These are phyloP conservation scores for Amia ocellicauda DNA, from an alignment of 2,113 vertebrate genomes.

Conservation along the genomic window DNA sequence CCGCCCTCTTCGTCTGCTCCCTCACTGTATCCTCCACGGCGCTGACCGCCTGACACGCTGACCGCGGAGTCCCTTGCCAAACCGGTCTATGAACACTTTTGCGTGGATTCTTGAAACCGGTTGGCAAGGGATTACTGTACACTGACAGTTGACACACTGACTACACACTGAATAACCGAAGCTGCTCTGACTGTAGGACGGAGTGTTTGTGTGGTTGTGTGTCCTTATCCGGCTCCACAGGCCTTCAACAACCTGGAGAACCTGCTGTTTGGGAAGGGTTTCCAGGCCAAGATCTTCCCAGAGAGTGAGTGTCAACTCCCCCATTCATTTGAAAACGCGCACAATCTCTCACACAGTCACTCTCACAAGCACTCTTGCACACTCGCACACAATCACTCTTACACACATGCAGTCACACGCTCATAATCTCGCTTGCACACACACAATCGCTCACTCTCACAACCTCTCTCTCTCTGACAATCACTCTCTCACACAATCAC, in stretches of 20 bases:
- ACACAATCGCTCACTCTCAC: background rate
- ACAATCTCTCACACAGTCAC: no score
- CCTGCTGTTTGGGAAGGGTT: conserved; percentile 91
- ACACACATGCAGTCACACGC: no score
- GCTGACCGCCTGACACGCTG: background rate
- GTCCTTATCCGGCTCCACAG: conserved; percentile 65
- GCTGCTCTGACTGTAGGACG: no score
- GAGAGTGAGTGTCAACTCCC: conserved; percentile 76
- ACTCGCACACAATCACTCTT: background rate
- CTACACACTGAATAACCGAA: no score
- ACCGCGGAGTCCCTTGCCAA: background rate
- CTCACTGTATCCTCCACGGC: conserved; percentile 85
- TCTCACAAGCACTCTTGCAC: background rate
- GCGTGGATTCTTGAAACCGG: no score
- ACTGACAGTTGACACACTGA: no score
- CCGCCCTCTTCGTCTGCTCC: conserved; percentile 88
- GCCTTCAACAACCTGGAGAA: conserved; percentile 96
- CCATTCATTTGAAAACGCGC: no score
- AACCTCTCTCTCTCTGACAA: conserved; percentile 1
- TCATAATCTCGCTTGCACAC: no score
- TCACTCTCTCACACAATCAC: background rate
- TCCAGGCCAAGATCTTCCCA: conserved; percentile 95
- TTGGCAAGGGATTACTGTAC: no score
- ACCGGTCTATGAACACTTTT: no score
- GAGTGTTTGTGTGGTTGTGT: no score